phyloP scores from a whole-genome alignment of 2,797 vertebrate species.

The Gymnodraco acuticeps region DNA sequence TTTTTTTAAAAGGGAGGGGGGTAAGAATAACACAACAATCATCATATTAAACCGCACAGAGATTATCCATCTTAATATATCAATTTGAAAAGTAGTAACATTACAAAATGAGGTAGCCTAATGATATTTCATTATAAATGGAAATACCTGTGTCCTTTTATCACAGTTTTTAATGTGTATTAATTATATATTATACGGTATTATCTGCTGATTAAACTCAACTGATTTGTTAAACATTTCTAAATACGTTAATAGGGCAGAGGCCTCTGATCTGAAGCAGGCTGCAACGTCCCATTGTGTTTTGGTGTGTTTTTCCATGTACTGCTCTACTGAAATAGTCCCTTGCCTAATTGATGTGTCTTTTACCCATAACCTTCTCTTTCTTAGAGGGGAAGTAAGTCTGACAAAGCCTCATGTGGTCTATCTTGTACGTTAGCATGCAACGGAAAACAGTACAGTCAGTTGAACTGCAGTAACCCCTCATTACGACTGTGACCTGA shows the following conservation, averaged over 20 bases:
- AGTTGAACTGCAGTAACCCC: slow-evolving; percentile 71
- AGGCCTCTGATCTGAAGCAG: too few relatives aligned
- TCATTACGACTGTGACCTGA: slow-evolving; percentile 40
- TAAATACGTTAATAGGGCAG: too few relatives aligned
- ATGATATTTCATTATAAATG: too few relatives aligned
- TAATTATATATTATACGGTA: background rate
- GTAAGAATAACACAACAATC: too few relatives aligned
- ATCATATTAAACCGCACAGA: too few relatives aligned
- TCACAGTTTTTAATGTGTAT: background rate
- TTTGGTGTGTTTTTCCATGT: slow-evolving; percentile 16
- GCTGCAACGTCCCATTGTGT: background rate
- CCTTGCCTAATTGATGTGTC: slow-evolving; percentile 41
- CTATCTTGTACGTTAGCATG: slow-evolving; percentile 35
- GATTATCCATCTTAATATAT: too few relatives aligned
- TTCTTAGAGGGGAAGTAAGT: slow-evolving; percentile 57
- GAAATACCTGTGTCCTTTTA: background rate
- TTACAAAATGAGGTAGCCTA: too few relatives aligned
- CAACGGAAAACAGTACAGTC: slow-evolving; percentile 42
- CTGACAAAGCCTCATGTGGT: slow-evolving; percentile 42
- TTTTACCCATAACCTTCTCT: slow-evolving; percentile 44
- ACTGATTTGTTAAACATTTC: background rate
- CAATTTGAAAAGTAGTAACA: too few relatives aligned
- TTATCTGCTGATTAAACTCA: background rate
- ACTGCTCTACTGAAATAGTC: background rate
- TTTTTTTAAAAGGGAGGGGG: too few relatives aligned